These are phyloP conservation scores for Cassiopea xamachana DNA, from an alignment of 30 jellyfish, hydroid and myxozoan genomes.

Conservation along the genomic window DNA sequence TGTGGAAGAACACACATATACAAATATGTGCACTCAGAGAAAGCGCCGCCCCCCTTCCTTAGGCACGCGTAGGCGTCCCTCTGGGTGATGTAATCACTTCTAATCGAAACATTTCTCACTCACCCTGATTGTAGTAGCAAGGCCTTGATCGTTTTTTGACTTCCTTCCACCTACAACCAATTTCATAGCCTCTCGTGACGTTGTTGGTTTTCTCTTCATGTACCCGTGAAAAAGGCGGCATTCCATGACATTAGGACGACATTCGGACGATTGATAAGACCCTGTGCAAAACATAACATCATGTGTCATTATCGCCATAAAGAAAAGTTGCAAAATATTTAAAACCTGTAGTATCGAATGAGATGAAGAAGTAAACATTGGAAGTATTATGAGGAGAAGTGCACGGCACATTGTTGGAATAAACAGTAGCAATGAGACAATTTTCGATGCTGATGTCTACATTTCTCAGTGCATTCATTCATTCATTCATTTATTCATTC, in stretches of 20 bases:
- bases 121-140: slow-evolving; percentile 65
- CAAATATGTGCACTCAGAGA: too few relatives aligned
- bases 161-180: slow-evolving; percentile 56
- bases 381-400: neutral
- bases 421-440: too few relatives aligned
- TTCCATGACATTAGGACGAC: slow-evolving; percentile 65
- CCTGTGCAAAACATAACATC: slow-evolving; percentile 35
- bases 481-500: too few relatives aligned
- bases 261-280: slow-evolving; percentile 62
- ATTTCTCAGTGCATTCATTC: too few relatives aligned
- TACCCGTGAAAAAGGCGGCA: slow-evolving; percentile 59
- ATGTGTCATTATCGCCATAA: too few relatives aligned
- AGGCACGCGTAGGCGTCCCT: too few relatives aligned
- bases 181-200: slow-evolving; percentile 48
- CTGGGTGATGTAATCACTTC: neutral
- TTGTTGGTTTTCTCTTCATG: slow-evolving; percentile 51
- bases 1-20: too few relatives aligned
- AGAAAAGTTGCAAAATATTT: too few relatives aligned
- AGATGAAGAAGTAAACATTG: neutral
- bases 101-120: neutral
- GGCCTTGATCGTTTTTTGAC: slow-evolving; percentile 80
- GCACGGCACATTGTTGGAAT: neutral
- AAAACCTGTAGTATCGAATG: neutral
- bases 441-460: too few relatives aligned
- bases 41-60: too few relatives aligned